phyloP scores from a whole-genome alignment of 2,797 vertebrate genomes.

The Antrozous pallidus region DNA sequence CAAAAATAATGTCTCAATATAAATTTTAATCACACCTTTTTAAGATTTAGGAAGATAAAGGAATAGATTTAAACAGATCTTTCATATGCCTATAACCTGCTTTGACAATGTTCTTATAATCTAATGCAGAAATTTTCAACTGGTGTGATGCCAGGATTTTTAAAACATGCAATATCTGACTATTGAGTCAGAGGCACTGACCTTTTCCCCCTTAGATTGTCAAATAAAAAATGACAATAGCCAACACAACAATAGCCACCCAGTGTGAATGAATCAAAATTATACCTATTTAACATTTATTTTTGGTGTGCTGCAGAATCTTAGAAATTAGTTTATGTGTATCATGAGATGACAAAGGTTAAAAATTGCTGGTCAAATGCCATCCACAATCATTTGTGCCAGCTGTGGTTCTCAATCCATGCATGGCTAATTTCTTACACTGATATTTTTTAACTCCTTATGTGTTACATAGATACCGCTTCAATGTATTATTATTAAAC shows the following conservation, averaged over 20 bases:
- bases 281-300: background rate
- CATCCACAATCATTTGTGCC: background rate
- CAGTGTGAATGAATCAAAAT: background rate
- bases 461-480: background rate
- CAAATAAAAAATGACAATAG: background rate
- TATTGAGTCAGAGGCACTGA: background rate
- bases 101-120: background rate
- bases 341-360: background rate
- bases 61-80: background rate
- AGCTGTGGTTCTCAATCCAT: background rate
- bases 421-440: slow-evolving; percentile 25
- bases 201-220: background rate
- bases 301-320: background rate
- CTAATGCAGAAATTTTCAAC: background rate
- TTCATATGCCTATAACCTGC: background rate
- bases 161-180: background rate
- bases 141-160: background rate
- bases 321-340: background rate
- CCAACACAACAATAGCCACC: background rate
- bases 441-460: slow-evolving; percentile 35
- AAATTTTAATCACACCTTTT: slow-evolving; percentile 64
- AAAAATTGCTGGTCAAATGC: background rate
- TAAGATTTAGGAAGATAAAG: slow-evolving; percentile 53
- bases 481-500: slow-evolving; percentile 7
- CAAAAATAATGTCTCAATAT: slow-evolving; percentile 62